Base-by-base conservation (phyloP, 2,888 invertebrate genomes). In the Uropetala carovei region DNA sequence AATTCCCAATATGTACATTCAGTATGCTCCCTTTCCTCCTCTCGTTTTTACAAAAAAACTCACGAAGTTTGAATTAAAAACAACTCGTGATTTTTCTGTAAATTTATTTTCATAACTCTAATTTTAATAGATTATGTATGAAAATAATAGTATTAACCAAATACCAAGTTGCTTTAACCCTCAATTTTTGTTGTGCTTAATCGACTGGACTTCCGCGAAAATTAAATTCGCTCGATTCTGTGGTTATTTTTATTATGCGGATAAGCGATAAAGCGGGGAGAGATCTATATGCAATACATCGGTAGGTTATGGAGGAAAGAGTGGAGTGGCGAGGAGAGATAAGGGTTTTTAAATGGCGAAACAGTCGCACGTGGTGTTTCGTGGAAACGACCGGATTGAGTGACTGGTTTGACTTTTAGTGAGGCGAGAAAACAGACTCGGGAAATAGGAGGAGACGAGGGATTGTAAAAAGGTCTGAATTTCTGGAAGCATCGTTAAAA, bases 401-500 rank as follows among this genome's bases (percentile, higher is more conserved):
- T 75, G 75, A 75, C 27, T 13, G 22, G 75, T 75, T 75, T 75
- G 75, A 75, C 75, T 75, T 75, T 75, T 22, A 27, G 27, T 27
- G 75, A 75, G 75, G 75, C 75, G 75, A 75, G 75, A 75, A 75
- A 75, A 75, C 75, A 75, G 43, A 43, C 43, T 43, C 43, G 1
- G 43, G 43, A 43, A 5, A 5, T 1, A 43, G 43, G 43, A 43
- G 43, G 43, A 43, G 43, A 5, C 43, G 43, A 43, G 43, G 75
- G 75, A 75, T 75, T 27, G 75, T 75, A 75, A 75, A 75, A 13
- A 75, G 75, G 75, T 27, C 75, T 27, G 75, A 75, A 75, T 75
- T 75, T 75, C 75, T 27, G 75, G 75, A 75, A 75, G 75, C 75
- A 27, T 75, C 75, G 75, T 75, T 75, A 75, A 75, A 43, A 75